Evolutionary conservation across 2,888 invertebrate genomes (phyloP).

Genomic region (Apeira syringaria): DNA sequence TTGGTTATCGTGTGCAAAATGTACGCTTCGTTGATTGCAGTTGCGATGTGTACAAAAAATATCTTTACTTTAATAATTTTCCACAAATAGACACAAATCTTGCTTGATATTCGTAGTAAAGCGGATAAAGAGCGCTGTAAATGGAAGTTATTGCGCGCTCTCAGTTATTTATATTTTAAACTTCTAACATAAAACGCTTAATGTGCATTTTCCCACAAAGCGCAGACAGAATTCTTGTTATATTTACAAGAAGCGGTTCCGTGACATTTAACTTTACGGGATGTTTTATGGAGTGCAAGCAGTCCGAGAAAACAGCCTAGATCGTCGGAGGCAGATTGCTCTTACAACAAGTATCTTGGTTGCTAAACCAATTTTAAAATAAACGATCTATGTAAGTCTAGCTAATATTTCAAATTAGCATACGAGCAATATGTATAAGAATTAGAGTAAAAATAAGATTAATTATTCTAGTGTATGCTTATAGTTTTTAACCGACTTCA

Average conservation of each 20-base stretch:
- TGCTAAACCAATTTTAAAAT: too few relatives aligned
- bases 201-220: constrained; percentile 16
- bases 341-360: too few relatives aligned
- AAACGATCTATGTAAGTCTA: too few relatives aligned
- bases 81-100: background rate
- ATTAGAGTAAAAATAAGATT: too few relatives aligned
- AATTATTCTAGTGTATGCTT: too few relatives aligned
- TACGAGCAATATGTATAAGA: too few relatives aligned
- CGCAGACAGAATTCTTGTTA: constrained; percentile 20
- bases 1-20: too few relatives aligned
- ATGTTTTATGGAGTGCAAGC: constrained; percentile 11
- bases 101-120: constrained; percentile 11
- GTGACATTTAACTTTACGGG: constrained; percentile 25
- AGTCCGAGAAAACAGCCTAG: constrained; percentile 2
- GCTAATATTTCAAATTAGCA: too few relatives aligned
- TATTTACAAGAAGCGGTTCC: constrained; percentile 20
- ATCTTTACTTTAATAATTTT: background rate
- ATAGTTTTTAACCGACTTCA: too few relatives aligned
- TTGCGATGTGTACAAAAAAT: too few relatives aligned
- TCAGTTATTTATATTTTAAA: constrained; percentile 17
- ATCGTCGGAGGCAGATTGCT: constrained; percentile 4
- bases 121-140: constrained; percentile 8
- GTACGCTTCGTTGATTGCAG: too few relatives aligned
- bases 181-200: constrained; percentile 15
- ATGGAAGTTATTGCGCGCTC: constrained; percentile 12